Conservation (phyloP, 2,113 vertebrate species). For the Raphicerus campestris region DNA sequence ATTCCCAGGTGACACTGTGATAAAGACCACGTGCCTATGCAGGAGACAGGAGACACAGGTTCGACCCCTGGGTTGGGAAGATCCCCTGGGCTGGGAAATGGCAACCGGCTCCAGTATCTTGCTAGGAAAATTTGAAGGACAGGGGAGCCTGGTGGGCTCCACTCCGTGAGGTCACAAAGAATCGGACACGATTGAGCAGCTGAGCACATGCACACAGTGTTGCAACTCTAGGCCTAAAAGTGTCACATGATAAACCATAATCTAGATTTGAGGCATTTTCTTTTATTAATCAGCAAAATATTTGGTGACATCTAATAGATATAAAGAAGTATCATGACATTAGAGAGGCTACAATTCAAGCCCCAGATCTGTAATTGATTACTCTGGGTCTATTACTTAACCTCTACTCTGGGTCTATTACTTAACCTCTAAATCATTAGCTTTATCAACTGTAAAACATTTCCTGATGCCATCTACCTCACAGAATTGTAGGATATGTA, state of each 20-base stretch:
- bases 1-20: neutral
- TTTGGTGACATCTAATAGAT: neutral
- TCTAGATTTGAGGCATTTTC: neutral
- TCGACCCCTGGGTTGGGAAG: neutral
- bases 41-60: neutral
- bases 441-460: neutral
- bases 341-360: neutral
- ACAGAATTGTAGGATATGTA: neutral
- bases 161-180: neutral
- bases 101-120: neutral
- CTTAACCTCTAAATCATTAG: neutral
- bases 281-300: neutral
- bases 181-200: rapidly evolving
- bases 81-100: neutral
- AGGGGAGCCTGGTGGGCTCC: neutral
- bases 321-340: neutral
- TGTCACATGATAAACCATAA: neutral
- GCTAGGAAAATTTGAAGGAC: neutral
- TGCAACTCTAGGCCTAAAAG: neutral
- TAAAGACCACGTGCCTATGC: neutral
- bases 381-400: neutral
- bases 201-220: neutral
- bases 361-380: neutral
- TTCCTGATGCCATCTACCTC: neutral
- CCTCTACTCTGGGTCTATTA: neutral